phyloP scores from a whole-genome alignment of 2,797 vertebrate genomes.

The Spheniscus humboldti region DNA sequence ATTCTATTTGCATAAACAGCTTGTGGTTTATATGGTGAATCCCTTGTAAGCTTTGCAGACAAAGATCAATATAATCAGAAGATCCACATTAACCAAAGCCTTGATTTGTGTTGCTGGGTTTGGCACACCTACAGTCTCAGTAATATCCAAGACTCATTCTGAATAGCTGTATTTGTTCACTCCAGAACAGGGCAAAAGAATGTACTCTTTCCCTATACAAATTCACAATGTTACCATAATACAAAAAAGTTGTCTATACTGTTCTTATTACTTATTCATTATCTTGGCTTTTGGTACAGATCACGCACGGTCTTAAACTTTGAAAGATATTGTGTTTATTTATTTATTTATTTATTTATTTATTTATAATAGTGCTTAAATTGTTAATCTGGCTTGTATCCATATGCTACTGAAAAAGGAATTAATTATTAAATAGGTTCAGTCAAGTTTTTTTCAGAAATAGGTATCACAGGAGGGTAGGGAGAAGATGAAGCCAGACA shows the following conservation, averaged over 20 bases:
- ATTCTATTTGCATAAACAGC: neutral
- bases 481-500: neutral
- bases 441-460: neutral
- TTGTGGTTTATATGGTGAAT: neutral
- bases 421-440: neutral
- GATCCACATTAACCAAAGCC: neutral
- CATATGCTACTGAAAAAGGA: neutral
- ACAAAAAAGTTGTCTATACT: rapidly evolving
- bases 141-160: no score
- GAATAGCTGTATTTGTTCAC: neutral
- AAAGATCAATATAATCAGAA: neutral
- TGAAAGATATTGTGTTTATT: neutral
- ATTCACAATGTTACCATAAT: neutral
- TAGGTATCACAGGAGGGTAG: no score
- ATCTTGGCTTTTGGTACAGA: neutral
- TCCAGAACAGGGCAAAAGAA: neutral
- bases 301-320: neutral
- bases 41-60: neutral
- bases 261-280: neutral
- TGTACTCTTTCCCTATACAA: neutral
- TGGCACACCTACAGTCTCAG: neutral
- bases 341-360: neutral
- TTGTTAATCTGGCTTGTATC: neutral
- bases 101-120: neutral
- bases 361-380: neutral